A percentile compares a stretch with the other conserved stretches of the same genome.
Evolutionary conservation across 2,113 vertebrate species (phyloP).

Genomic region (Pygathrix nemaeus): DNA sequence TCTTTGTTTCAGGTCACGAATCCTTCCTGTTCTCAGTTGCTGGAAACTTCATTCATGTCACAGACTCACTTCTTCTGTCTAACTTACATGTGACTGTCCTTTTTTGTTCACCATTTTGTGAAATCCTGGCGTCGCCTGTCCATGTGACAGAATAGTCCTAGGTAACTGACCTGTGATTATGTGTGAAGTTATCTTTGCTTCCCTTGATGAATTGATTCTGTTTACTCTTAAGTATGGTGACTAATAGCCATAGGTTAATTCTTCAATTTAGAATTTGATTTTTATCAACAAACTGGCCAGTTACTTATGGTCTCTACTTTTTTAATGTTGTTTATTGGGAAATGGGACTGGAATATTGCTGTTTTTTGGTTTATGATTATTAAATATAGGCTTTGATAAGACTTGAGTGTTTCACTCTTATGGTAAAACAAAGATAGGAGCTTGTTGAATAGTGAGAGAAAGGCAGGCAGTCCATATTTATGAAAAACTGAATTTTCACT

Average conservation of each 20-base stretch:
- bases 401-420: not conserved
- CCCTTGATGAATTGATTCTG: not conserved
- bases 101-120: not conserved
- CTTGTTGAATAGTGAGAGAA: constrained; percentile 23
- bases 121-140: constrained; percentile 35
- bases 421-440: not conserved
- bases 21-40: not conserved
- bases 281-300: not conserved
- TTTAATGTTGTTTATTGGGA: not conserved
- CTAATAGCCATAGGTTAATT: not conserved
- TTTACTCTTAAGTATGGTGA: not conserved
- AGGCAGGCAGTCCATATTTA: not conserved
- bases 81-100: not conserved
- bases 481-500: constrained; percentile 16
- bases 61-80: not conserved
- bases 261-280: not conserved
- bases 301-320: not conserved
- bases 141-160: constrained; percentile 28
- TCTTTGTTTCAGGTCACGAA: not conserved
- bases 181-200: not conserved
- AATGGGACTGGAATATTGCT: not conserved
- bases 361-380: not conserved
- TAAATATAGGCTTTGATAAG: not conserved
- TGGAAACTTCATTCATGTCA: not conserved
- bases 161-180: not conserved